Conservation (phyloP, 2,888 invertebrate species). For the Brachynemurus nebulosus region DNA sequence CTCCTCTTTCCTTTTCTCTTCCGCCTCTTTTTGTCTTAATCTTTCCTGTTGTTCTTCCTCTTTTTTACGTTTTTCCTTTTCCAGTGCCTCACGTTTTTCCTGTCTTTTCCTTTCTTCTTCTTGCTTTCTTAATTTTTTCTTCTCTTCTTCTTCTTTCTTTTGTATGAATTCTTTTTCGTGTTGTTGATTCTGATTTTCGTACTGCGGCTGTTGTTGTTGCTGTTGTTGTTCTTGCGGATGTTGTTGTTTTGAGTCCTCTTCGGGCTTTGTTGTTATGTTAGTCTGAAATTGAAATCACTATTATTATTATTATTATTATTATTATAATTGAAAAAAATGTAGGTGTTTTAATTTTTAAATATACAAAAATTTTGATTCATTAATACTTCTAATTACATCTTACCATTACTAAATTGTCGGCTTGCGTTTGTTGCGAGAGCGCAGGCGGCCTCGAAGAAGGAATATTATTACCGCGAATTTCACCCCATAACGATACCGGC, state of each 20-base stretch:
- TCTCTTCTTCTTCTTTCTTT: conserved; percentile 31
- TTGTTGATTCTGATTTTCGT: too few species aligned
- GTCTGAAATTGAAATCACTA: too few species aligned
- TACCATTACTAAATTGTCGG: background rate
- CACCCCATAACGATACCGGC: conserved; percentile 1
- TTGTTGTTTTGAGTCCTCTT: conserved; percentile 3
- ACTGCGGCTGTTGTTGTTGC: conserved; percentile 26
- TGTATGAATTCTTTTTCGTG: conserved; percentile 36
- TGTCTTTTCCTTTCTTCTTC: background rate
- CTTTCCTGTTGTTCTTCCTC: conserved; percentile 31
- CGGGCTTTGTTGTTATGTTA: too few species aligned
- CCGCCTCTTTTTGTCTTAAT: conserved; percentile 38
- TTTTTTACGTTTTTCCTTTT: conserved; percentile 27
- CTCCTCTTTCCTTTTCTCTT: conserved; percentile 36
- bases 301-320: too few species aligned
- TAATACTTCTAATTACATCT: too few species aligned
- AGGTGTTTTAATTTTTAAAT: too few species aligned
- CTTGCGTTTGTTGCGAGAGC: background rate
- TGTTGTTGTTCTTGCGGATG: conserved; percentile 16
- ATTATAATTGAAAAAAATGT: too few species aligned
- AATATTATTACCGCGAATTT: background rate
- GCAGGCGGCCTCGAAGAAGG: background rate
- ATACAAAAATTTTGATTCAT: too few species aligned
- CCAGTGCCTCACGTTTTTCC: background rate
- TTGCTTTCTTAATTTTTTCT: conserved; percentile 24